Base-by-base conservation (phyloP, 2,888 invertebrate genomes). In the Nomada ferruginata region DNA sequence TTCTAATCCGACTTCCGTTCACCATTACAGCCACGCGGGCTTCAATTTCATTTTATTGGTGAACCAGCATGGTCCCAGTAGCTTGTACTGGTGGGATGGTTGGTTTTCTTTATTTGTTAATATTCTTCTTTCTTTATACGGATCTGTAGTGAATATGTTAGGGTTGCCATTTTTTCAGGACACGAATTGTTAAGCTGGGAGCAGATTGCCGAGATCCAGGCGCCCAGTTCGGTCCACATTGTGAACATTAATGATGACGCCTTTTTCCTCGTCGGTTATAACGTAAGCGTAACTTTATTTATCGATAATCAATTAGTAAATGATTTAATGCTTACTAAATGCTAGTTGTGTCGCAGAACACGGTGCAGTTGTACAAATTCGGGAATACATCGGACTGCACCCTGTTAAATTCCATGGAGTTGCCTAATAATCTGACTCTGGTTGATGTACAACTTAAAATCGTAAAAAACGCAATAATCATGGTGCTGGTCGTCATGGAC, bases 31-130 rank as follows among this genome's bases (percentile, higher is more conserved):
- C 26, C 83, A 90, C 13, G 82, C 76, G 0, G 85, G 72, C 20
- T 75, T 81, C 20, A 79, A 82, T 73, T 92, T 91, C 71, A 74
- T 92, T 15, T 74, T 92, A 10, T 59, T 91, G 13, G 68, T 84
- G 13, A 91, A 90, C 55, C 78, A 90, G 29, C 50, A 23, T 11
- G 76, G 79, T 7, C 83, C 87, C 9, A 90, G 91, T 71, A 76
- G 55, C 11, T 81, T 92, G 42, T 86, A 86, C 60, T 92, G 88
- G 89, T 92, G 92, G 92, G 90, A 91, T 20, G 91, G 92, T 92
- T 50, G 20, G 83, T 83, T 11, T 10, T 65, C 2, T 5, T 13
- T n/a, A 11, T 23, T 53, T 15, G 13, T 44, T 29, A 36, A 47
- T 60, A 4, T 15, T 13, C 20, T n/a, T 42, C 42, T 59, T 18